phyloP scores from a whole-genome alignment of 2,113 vertebrate genomes.

The Ciconia stormi region DNA sequence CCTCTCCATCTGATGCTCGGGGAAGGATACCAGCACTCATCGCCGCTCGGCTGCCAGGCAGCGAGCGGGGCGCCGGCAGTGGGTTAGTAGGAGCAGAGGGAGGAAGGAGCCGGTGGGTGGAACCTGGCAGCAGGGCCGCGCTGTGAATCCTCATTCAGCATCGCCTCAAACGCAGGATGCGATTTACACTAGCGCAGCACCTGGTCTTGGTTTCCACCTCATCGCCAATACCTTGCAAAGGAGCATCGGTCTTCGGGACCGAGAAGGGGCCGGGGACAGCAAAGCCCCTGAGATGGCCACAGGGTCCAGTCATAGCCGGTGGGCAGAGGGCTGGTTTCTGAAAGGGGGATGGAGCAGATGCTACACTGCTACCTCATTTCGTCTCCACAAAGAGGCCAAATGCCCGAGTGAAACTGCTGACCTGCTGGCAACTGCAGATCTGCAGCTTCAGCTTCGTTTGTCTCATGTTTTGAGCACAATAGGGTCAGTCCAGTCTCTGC shows the following conservation, averaged over 20 bases:
- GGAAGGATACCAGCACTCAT: conserved; percentile 2
- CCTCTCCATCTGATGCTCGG: conserved; percentile 36
- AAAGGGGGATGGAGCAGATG: background rate
- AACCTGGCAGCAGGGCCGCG: background rate
- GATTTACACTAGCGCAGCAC: background rate
- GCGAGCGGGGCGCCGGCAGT: background rate
- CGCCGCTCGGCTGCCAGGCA: background rate
- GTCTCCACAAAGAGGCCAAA: background rate
- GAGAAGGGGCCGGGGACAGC: background rate
- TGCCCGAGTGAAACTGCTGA: conserved; percentile 16
- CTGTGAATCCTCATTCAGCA: background rate
- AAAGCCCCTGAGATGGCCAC: background rate
- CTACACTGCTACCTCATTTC: background rate
- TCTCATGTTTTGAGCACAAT: conserved; percentile 14
- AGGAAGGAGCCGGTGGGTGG: conserved; percentile 19
- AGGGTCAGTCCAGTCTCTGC: background rate
- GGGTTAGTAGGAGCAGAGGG: conserved; percentile 22
- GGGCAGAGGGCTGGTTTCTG: background rate
- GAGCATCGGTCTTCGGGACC: background rate
- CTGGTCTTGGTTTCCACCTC: background rate
- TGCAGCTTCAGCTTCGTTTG: conserved; percentile 42
- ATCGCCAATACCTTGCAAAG: fast-evolving
- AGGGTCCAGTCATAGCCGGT: background rate
- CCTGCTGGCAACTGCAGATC: background rate
- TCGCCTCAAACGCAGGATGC: background rate